Percentiles rank a stretch among this genome's conserved stretches.
Evolutionary conservation across 1,140 invertebrate genomes (phyloP).

Genomic region (Procambarus clarkii): DNA sequence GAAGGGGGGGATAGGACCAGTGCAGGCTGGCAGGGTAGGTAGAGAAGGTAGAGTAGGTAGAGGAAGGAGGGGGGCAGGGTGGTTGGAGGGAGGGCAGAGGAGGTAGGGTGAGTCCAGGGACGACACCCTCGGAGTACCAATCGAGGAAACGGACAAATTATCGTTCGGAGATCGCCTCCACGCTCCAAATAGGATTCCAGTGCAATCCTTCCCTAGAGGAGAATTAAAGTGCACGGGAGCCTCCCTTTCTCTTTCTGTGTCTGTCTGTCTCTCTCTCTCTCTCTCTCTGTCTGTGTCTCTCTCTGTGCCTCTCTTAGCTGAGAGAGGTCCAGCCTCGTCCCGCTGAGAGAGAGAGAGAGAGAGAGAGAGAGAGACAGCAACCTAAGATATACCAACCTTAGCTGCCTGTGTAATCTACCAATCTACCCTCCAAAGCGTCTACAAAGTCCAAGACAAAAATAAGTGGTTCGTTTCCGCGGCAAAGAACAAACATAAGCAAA

Average conservation of each 20-base stretch:
- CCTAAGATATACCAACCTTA: no score
- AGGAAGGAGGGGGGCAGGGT: no score
- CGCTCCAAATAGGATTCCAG: constrained; percentile 55
- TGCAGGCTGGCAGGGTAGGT: neutral
- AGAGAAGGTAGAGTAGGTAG: neutral
- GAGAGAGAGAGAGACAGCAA: no score
- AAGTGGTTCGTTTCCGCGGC: no score
- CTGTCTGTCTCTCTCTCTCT: neutral
- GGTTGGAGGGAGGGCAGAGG: neutral
- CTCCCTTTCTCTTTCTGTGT: neutral
- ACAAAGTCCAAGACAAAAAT: no score
- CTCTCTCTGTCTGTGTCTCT: neutral
- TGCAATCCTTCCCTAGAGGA: constrained; percentile 45
- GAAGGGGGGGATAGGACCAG: no score
- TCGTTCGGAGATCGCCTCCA: constrained; percentile 22
- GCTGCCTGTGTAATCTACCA: no score
- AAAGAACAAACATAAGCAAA: no score
- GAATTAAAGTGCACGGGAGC: constrained; percentile 37
- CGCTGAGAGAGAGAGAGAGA: no score
- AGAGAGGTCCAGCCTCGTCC: no score
- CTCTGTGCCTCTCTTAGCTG: no score
- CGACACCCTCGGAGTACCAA: neutral
- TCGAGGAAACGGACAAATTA: constrained; percentile 33
- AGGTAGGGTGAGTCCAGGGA: neutral
- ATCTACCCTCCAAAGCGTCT: no score